Base-by-base conservation (phyloP, 2,797 vertebrate genomes). In the Spinibarbus caldwelli region DNA sequence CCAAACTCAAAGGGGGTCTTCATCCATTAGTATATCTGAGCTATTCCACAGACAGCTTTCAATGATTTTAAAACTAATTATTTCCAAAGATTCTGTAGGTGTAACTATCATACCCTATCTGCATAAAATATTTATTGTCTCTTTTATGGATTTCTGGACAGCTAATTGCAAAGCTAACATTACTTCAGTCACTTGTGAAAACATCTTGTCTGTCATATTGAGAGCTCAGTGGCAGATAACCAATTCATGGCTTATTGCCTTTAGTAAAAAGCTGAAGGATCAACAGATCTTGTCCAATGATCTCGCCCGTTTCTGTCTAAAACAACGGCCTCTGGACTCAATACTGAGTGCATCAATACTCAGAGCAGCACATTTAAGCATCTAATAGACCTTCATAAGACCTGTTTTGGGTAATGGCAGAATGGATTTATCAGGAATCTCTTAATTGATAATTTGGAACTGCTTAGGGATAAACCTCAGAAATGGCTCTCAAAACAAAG, bases 271-370 rank as follows among this genome's bases (percentile, higher is more conserved):
- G 67, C 34, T 23, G 5, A 23, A 29, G 41, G 83, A 86, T 91
- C 84, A 34, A 91, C 90, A 88, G 75, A 82, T 86, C 83, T 90
- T 84, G 57, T 75, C 34, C 47, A 82, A 71, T 85, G 80, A 89
- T 85, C 75, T 78, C 36, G 19, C 68, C 62, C 26, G 45, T 82
- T 80, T 77, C 80, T 82, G 70, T 78, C 82, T 49, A 45, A 86
- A 89, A 78, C 76, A 73, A 85, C 54, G 12, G 31, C 59, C 77
- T 66, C 47, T 67, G 78, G 85, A 87, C 80, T 80, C 75, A 72
- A 43, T 59, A 5, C 4, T 29, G 5, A 29, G 57, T 62, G 26
- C 64, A 86, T 88, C 85, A 67, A 85, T 76, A 86, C 47, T 71
- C 38, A 72, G 76, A 14, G 67, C 64, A 31, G 29, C 5, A 34